Evolutionary conservation across 1,140 invertebrate species (phyloP).

Genomic region (Philotrypesis tridentata): DNA sequence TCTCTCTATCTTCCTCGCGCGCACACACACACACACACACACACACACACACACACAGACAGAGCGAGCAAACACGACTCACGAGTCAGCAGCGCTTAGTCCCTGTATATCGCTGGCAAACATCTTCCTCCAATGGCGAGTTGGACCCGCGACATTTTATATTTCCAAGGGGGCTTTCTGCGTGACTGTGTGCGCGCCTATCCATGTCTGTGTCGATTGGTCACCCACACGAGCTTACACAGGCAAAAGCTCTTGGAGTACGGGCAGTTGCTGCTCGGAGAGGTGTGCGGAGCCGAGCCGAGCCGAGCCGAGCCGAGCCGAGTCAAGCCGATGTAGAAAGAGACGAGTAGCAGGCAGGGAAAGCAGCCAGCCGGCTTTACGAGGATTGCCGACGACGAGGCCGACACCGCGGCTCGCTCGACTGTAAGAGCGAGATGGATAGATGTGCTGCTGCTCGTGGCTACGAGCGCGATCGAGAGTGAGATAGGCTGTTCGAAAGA

Average conservation of each 20-base stretch:
- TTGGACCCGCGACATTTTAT: constrained; percentile 46
- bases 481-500: background rate
- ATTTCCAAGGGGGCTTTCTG: constrained; percentile 40
- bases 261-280: background rate
- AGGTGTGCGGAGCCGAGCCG: background rate
- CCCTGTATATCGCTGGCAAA: constrained; percentile 46
- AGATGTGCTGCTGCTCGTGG: background rate
- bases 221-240: constrained; percentile 8
- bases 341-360: background rate
- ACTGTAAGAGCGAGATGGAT: constrained; percentile 11
- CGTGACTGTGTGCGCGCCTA: background rate
- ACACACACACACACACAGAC: constrained; percentile 41
- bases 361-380: constrained; percentile 11
- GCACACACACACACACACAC: background rate
- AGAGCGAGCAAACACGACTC: constrained; percentile 45
- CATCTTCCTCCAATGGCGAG: constrained; percentile 67
- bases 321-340: constrained; percentile 8
- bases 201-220: background rate
- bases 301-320: background rate
- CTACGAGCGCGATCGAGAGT: background rate
- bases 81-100: constrained; percentile 60
- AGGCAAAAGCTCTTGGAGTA: background rate
- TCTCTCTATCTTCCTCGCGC: constrained; percentile 1
- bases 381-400: constrained; percentile 17
- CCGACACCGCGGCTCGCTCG: no score